phyloP scores from a whole-genome alignment of 53 echinoderm and acorn worm species.

The Arbacia lixula region DNA sequence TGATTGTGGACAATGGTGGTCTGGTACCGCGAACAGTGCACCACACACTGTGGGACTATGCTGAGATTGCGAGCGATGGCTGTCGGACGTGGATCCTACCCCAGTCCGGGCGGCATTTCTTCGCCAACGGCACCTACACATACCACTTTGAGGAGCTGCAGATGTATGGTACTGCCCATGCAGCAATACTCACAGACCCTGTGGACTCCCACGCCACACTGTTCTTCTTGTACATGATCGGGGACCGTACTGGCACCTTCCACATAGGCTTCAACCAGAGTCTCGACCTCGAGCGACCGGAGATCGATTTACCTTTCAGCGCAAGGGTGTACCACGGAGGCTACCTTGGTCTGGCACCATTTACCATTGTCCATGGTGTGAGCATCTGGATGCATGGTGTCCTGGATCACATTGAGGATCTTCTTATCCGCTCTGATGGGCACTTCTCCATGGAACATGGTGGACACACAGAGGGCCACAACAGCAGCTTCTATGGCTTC shows the following conservation, averaged over 20 bases:
- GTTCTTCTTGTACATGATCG: slow-evolving; percentile 93
- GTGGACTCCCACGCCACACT: slow-evolving; percentile 67
- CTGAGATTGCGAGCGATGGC: slow-evolving; percentile 75
- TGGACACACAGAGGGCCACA: slow-evolving; percentile 72
- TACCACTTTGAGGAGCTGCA: slow-evolving; percentile 96
- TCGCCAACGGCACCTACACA: slow-evolving; percentile 79
- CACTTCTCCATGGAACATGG: slow-evolving; percentile 86
- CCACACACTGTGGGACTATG: slow-evolving; percentile 71
- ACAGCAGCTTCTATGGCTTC: slow-evolving; percentile 73
- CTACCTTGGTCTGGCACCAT: slow-evolving; percentile 84
- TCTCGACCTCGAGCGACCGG: slow-evolving; percentile 80
- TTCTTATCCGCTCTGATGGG: slow-evolving; percentile 80
- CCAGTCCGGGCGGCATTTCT: slow-evolving; percentile 80
- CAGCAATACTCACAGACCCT: slow-evolving; percentile 82
- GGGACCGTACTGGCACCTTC: slow-evolving; percentile 85
- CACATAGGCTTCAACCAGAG: slow-evolving; percentile 79
- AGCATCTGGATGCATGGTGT: slow-evolving; percentile 87
- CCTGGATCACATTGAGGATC: slow-evolving; percentile 72
- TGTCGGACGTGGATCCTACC: slow-evolving; percentile 91
- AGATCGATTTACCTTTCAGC: slow-evolving; percentile 88
- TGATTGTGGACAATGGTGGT: slow-evolving; percentile 89
- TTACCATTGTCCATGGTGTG: slow-evolving; percentile 83
- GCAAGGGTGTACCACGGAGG: slow-evolving; percentile 87
- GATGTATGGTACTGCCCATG: slow-evolving; percentile 80
- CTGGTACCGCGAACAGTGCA: slow-evolving; percentile 62